Base-by-base conservation (phyloP, 2,888 invertebrate genomes). In the Parascotia fuliginaria region DNA sequence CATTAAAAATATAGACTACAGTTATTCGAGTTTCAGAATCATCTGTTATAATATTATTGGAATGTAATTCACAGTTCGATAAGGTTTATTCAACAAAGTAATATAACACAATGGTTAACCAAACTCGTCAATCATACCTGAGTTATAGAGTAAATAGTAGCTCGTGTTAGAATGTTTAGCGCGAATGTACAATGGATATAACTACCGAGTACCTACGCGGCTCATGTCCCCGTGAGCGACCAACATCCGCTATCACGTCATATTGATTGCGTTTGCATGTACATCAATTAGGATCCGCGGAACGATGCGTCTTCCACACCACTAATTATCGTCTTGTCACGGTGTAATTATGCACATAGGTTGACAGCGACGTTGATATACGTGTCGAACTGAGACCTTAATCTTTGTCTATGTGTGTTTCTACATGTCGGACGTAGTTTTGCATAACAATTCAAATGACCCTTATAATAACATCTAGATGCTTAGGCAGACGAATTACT, bases 201-300 rank as follows among this genome's bases (percentile, higher is more conserved):
- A 40, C 40, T 39, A 31, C 46, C 50, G 51, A 42, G 48, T 55
- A 48, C 43, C 55, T 61, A 51, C 62, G 58, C 53, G 40, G 56
- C 49, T 58, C 59, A 45, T 60, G 64, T 70, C 66, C 71, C 70
- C 70, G 67, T 76, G 76, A 74, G 60, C 70, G 65, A 65, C 76
- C 75, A 75, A 85, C 83, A 85, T 86, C 89, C 86, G 81, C 75
- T 75, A 77, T 65, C 75, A 77, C 79, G 81, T 80, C 83, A 80
- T 85, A 90, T 88, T 90, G 91, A 91, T 91, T 89, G 91, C 87
- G 81, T 91, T 91, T 89, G 84, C 91, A 79, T 91, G 91, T 91
- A 85, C 82, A 88, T 89, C 90, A 91, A 91, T 91, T 91, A 91
- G 83, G 84, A 81, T 85, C 73, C 82, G 82, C 82, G 83, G 78